Conservation (phyloP, 2,113 vertebrate species). For the Callithrix jacchus region DNA sequence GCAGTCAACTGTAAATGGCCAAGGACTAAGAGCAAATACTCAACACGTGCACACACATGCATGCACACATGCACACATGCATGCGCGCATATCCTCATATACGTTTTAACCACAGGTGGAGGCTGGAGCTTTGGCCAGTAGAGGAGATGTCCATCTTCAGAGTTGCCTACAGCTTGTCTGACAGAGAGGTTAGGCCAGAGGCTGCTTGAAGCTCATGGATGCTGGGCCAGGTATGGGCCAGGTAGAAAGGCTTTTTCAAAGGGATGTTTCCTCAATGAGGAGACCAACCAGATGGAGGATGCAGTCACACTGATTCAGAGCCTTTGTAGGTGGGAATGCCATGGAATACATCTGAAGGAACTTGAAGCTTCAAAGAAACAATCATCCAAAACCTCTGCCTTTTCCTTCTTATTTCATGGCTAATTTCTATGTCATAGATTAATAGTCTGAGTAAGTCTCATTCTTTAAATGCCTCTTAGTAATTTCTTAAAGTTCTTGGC, state of each 20-base stretch:
- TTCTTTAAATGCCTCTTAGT: background rate
- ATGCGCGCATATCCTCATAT: background rate
- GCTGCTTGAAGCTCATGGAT: background rate
- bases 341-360: background rate
- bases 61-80: background rate
- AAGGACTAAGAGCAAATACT: background rate
- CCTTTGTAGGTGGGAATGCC: background rate
- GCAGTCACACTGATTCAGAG: background rate
- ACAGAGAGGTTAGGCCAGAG: background rate
- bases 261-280: background rate
- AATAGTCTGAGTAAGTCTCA: background rate
- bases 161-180: background rate
- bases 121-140: background rate
- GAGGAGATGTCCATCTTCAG: background rate
- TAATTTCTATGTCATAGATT: background rate
- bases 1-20: background rate
- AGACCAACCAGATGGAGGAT: background rate
- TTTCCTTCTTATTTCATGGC: background rate
- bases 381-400: background rate
- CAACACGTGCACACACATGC: background rate
- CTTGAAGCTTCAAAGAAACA: background rate
- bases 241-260: background rate
- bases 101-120: background rate
- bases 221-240: background rate
- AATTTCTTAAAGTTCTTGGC: background rate